phyloP scores from a whole-genome alignment of 2,888 invertebrate genomes.

The Fabriciana adippe region DNA sequence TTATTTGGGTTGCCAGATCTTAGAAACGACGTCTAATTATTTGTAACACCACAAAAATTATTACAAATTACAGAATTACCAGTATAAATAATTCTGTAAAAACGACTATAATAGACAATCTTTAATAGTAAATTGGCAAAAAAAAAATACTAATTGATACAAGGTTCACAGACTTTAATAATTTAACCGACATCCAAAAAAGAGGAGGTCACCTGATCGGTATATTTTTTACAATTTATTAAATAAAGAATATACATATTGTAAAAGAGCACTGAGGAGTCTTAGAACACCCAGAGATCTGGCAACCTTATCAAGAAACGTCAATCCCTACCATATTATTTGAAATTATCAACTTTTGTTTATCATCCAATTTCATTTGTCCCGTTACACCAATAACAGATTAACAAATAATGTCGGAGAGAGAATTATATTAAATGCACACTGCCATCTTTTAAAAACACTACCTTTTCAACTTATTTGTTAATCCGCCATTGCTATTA shows the following conservation, averaged over 20 bases:
- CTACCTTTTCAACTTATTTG: conserved; percentile 11
- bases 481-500: conserved; percentile 7
- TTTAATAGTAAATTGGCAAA: no score
- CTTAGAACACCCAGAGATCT: conserved; percentile 12
- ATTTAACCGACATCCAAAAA: no score
- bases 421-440: neutral
- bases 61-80: no score
- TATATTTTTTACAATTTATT: no score
- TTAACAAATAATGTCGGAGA: conserved; percentile 7
- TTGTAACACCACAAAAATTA: no score
- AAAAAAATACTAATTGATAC: no score
- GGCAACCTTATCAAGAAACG: conserved; percentile 10
- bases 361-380: conserved; percentile 12
- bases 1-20: conserved; percentile 19
- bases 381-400: conserved; percentile 9
- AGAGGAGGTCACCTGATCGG: no score
- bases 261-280: neutral
- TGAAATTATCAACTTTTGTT: neutral
- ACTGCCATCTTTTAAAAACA: neutral
- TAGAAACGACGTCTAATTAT: neutral
- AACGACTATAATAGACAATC: no score
- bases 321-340: conserved; percentile 5
- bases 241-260: no score
- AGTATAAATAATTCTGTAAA: no score
- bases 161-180: no score